These are phyloP conservation scores for Lipotes vexillifer DNA, from an alignment of 2,113 vertebrate species.

Conservation along the genomic window DNA sequence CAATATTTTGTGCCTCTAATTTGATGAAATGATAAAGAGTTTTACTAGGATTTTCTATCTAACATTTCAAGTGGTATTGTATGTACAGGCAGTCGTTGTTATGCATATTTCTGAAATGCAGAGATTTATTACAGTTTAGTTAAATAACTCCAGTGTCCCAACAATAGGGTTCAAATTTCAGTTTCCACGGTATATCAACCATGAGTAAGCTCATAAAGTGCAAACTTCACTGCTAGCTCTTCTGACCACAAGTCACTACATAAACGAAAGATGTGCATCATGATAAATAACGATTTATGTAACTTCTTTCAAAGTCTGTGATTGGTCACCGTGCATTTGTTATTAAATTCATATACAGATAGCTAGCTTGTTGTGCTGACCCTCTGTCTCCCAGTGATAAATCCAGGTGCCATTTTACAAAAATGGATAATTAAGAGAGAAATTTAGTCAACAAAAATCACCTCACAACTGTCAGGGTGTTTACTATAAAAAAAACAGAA, in stretches of 20 bases:
- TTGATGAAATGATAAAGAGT: background rate
- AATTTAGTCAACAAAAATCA: background rate
- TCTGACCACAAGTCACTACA: background rate
- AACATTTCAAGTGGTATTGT: background rate
- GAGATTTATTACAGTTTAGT: background rate
- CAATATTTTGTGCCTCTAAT: background rate
- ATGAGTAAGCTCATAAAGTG: background rate
- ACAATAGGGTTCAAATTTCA: background rate
- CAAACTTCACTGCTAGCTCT: background rate
- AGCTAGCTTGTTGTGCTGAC: background rate
- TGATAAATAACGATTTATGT: background rate
- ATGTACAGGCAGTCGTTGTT: background rate
- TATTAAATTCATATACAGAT: background rate
- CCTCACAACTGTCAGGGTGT: background rate
- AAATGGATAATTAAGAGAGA: background rate
- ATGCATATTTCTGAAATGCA: background rate
- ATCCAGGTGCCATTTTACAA: background rate
- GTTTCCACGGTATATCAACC: background rate
- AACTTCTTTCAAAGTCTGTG: background rate
- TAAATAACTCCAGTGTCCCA: background rate
- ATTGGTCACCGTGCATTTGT: background rate
- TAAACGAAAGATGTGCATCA: background rate
- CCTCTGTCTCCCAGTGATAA: background rate
- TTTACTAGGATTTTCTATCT: background rate
- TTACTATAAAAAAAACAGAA: background rate